phyloP scores from a whole-genome alignment of 2,888 invertebrate species.

The Keiferia lycopersicella region DNA sequence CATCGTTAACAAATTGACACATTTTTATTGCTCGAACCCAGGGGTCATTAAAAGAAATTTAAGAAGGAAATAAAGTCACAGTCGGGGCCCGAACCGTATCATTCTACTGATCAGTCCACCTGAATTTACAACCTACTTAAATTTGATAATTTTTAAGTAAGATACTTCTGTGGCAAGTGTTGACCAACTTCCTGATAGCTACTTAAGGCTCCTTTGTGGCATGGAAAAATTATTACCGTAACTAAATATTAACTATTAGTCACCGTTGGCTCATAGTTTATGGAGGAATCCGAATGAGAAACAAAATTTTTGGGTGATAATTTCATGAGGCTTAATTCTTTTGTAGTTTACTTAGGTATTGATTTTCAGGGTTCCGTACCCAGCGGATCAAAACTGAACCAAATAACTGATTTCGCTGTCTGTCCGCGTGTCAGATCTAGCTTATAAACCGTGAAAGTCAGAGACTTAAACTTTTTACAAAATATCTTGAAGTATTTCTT shows the following conservation, averaged over 20 bases:
- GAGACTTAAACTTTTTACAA: too few species aligned
- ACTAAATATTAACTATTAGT: not conserved
- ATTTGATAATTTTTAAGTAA: slow-evolving; percentile 57
- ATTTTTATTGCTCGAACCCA: slow-evolving; percentile 52
- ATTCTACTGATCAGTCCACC: slow-evolving; percentile 55
- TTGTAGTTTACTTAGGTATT: not conserved
- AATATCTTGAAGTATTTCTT: too few species aligned
- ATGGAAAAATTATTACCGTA: slow-evolving; percentile 9
- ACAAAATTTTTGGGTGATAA: not conserved
- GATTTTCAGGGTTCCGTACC: too few species aligned
- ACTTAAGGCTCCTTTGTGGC: slow-evolving; percentile 28
- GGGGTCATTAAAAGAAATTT: slow-evolving; percentile 57
- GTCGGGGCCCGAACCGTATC: slow-evolving; percentile 31
- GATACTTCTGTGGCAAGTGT: slow-evolving; percentile 50
- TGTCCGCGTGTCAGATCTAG: too few species aligned
- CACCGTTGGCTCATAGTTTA: not conserved
- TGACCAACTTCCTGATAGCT: slow-evolving; percentile 33
- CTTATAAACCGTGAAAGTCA: too few species aligned
- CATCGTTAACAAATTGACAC: slow-evolving; percentile 61
- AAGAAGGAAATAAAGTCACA: slow-evolving; percentile 45
- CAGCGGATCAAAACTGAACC: too few species aligned
- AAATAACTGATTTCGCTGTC: too few species aligned
- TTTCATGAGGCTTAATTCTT: not conserved
- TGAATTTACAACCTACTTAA: slow-evolving; percentile 63
- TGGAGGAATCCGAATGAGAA: not conserved